Percentiles rank a stretch among this genome's conserved stretches.
These are phyloP conservation scores for Blastobasis adustella DNA, from an alignment of 2,888 invertebrate genomes.

Conservation along the genomic window DNA sequence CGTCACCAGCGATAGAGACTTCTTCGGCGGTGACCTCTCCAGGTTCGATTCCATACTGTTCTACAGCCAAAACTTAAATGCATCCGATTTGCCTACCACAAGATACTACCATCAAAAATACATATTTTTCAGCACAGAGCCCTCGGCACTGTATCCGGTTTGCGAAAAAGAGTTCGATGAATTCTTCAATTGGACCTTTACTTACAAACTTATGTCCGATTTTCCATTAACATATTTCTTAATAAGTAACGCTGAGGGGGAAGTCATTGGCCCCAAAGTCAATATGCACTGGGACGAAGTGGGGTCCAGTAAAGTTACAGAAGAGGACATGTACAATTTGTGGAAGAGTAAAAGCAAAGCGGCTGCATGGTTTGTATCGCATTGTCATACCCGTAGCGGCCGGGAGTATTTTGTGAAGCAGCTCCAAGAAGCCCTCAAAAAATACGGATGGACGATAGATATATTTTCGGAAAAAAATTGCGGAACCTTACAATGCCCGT, in stretches of 20 bases:
- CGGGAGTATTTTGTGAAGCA: constrained; percentile 31
- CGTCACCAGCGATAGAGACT: constrained; percentile 36
- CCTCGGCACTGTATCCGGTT: constrained; percentile 49
- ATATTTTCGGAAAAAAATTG: constrained; percentile 64
- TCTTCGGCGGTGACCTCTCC: constrained; percentile 35
- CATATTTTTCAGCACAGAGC: constrained; percentile 56
- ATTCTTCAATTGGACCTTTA: constrained; percentile 63
- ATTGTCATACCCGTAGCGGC: constrained; percentile 32
- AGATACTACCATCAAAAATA: constrained; percentile 50
- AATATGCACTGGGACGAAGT: constrained; percentile 31
- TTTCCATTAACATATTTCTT: constrained; percentile 47
- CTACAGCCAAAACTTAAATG: constrained; percentile 32
- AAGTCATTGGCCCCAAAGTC: constrained; percentile 44
- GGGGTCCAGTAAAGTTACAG: constrained; percentile 8
- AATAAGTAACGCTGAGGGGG: constrained; percentile 33
- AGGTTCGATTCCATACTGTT: constrained; percentile 53
- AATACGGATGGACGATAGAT: constrained; percentile 50
- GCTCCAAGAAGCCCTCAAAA: constrained; percentile 30
- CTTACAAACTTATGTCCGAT: constrained; percentile 58
- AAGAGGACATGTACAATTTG: constrained; percentile 23
- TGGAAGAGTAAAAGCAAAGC: constrained; percentile 44
- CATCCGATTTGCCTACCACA: constrained; percentile 25
- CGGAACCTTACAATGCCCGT: constrained; percentile 47
- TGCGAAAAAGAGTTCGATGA: constrained; percentile 40
- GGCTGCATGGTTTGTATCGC: constrained; percentile 61